Evolutionary conservation across 92 coral and sea anemone genomes (phyloP), one percentile per base, ranked within the genome.

Genomic region (Parazoanthus darwini): DNA sequence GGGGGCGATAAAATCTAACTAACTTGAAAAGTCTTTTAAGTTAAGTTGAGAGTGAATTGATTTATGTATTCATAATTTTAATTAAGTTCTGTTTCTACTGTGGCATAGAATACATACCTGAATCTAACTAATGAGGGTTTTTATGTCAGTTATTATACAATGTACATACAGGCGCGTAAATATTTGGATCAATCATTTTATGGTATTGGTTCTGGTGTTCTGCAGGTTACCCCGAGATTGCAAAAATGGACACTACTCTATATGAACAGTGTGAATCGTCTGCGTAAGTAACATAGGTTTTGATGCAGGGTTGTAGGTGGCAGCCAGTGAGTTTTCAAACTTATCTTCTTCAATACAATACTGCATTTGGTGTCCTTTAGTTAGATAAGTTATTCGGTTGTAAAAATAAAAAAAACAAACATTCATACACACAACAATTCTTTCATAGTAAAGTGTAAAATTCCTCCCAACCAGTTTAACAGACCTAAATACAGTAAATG

Each of bases 141-240:
- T 29, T 29, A 29, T 29, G 33, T 29, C 51, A 46, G 1, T 11
- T 54, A 54, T 54, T 54, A 54, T 54, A 54, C 59, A 54, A 3
- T 54, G 20, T 11, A 11, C 59, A 14, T 0, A 13, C 59, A 2
- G 59, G 3, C 14, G 59, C 20, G 16, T 54, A 14, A 54, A 54
- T 3, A 13, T 54, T 54, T 54, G 59, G 59, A 63, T 14, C 70
- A 37, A 37, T 20, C 43, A 58, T 23, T 46, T 3, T 4, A 42
- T 71, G 43, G 5, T 50, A 35, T 22, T 10, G 10, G 26, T 79
- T 88, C 38, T 70, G 48, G 38, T 29, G 71, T 1, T 50, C 51
- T 22, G 22, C 65, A 96, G 98, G 98, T 35, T 72, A 86, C 73
- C 93, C 91, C 72, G 96, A 96, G 79, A 96, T 96, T 42, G 89